Percentiles rank a stretch among this genome's conserved stretches.
phyloP scores from a whole-genome alignment of 2,797 vertebrate genomes.

The Pangasius macronema region DNA sequence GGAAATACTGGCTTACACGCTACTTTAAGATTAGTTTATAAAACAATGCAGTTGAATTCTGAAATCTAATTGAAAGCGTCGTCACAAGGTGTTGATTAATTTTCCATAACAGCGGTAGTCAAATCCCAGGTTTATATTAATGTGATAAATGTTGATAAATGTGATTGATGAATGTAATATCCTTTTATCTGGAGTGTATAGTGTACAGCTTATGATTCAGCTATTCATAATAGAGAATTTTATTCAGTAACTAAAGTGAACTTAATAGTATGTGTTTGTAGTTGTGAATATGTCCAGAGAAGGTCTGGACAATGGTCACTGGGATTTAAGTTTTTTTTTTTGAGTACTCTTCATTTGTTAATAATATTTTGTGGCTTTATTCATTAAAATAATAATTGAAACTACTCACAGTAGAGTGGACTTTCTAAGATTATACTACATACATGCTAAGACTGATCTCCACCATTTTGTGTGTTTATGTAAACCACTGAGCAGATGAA shows the following conservation, averaged over 20 bases:
- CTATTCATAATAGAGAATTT: not conserved
- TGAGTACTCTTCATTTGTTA: not conserved
- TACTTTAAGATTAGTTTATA: not conserved
- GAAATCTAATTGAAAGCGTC: not conserved
- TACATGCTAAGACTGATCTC: not conserved
- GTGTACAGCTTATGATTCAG: not conserved
- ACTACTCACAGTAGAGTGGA: not conserved
- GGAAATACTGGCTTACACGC: not conserved
- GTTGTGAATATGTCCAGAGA: not conserved
- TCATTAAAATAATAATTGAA: not conserved
- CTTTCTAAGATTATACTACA: no score
- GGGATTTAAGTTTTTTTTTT: not conserved
- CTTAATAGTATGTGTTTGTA: not conserved
- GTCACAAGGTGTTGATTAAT: not conserved
- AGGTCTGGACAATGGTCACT: not conserved
- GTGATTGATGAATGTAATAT: not conserved
- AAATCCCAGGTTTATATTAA: no score
- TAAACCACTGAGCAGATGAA: not conserved
- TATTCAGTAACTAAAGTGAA: not conserved
- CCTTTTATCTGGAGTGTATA: not conserved
- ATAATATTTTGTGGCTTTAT: not conserved
- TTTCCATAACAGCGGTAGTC: not conserved
- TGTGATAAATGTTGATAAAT: not conserved
- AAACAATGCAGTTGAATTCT: not conserved
- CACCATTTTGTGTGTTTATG: not conserved